phyloP scores from a whole-genome alignment of 2,888 invertebrate species.

The Drosophila rellima region DNA sequence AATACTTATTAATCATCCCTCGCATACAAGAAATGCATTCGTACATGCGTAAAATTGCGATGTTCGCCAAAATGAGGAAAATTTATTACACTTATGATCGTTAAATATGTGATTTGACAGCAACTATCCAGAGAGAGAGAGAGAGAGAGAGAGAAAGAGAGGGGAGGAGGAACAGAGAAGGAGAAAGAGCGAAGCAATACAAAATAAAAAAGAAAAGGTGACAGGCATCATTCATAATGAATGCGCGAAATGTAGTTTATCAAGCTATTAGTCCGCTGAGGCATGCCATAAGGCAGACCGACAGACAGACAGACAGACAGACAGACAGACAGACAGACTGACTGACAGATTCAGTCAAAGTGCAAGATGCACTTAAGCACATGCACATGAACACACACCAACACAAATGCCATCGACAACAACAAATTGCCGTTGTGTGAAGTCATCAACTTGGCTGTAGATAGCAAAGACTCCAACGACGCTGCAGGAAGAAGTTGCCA shows the following conservation, averaged over 20 bases:
- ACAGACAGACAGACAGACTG: not conserved
- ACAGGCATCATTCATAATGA: constrained; percentile 57
- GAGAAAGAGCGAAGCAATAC: not conserved
- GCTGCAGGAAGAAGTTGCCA: constrained; percentile 35
- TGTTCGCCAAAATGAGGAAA: no score
- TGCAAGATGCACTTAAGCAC: constrained; percentile 68
- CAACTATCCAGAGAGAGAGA: constrained; percentile 3
- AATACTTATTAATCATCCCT: no score
- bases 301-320: not conserved
- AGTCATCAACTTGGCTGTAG: constrained; percentile 61
- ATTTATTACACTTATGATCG: constrained; percentile 24
- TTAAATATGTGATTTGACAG: constrained; percentile 41
- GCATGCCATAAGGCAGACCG: constrained; percentile 27
- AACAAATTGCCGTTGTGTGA: constrained; percentile 47
- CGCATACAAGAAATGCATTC: no score
- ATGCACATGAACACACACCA: constrained; percentile 6
- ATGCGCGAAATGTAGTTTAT: constrained; percentile 69
- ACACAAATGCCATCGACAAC: constrained; percentile 9
- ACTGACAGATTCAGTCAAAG: constrained; percentile 43
- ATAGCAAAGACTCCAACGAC: constrained; percentile 31
- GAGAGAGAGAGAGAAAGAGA: not conserved
- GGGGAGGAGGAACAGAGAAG: no score
- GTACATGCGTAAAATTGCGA: no score
- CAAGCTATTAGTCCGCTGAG: constrained; percentile 69
- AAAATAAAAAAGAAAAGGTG: not conserved